Base-by-base conservation (phyloP, 2,888 invertebrate species). In the Glyphotaelius pellucidus region DNA sequence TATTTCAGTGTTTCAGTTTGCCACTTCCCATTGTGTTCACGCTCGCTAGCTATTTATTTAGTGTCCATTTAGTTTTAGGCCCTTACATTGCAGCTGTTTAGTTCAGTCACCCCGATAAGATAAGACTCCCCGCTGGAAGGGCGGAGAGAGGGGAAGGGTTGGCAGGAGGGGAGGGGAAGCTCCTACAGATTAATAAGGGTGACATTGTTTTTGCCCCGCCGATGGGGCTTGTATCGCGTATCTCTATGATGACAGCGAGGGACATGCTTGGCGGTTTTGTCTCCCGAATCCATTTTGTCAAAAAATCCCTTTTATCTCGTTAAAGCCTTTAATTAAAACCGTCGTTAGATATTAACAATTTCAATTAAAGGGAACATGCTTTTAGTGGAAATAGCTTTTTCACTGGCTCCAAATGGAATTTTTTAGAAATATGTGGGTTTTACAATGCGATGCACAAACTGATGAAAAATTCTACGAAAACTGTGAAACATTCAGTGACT, bases 41-140 rank as follows among this genome's bases (percentile, higher is more conserved):
- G 32, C 35, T 25, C 83, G 83, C 35, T 83, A 25, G 32, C 35
- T 31, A 32, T 31, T 83, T 35, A 38, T 32, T 83, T 83, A 35
- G 83, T 83, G 83, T 83, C 35, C 35, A 35, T 83, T 83, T 83
- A 67, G 67, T 67, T 67, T 9, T 67, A 32, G 83, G 38, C 83
- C 83, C 83, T 35, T 35, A 38, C 19, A 83, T 35, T 92, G 90
- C 93, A 93, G 93, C 93, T 93, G 93, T 90, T 93, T 90, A 80
- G 87, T 88, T 47, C 93, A 84, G 90, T 92, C 93, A 91, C 91
- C 91, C 91, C 79, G 93, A 93, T 93, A 93, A 92, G 93, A 93
- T 93, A 93, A 93, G 92, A 89, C 93, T 35, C 52, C 90, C 91
- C 86, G 32, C 80, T 47, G 25, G 81, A 25, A 52, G 31, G 79